Evolutionary conservation across 2,113 vertebrate species (phyloP).

Genomic region (Orthonyx spaldingii): DNA sequence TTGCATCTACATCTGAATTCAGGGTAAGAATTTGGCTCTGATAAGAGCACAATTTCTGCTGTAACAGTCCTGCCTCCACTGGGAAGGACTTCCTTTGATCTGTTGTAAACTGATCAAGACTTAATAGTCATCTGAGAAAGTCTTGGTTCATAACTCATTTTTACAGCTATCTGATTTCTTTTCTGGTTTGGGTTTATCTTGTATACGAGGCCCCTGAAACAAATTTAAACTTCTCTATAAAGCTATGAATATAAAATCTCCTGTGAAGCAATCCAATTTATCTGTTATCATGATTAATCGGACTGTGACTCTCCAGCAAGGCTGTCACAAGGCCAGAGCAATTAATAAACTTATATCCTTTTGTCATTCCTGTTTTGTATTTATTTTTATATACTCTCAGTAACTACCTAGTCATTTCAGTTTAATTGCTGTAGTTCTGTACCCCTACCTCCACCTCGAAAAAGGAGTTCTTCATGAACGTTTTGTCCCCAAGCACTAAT

Average conservation of each 20-base stretch:
- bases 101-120: conserved; percentile 24
- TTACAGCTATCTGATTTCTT: conserved; percentile 23
- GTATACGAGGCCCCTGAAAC: not conserved
- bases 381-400: not conserved
- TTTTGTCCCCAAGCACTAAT: conserved; percentile 36
- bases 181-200: conserved; percentile 5
- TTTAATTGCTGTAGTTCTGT: not conserved
- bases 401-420: not conserved
- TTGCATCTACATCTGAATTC: not conserved
- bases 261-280: not conserved
- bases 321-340: not conserved
- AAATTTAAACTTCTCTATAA: conserved; percentile 2
- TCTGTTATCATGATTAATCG: not conserved
- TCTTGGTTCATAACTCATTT: conserved; percentile 18
- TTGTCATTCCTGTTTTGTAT: not conserved
- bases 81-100: conserved; percentile 26
- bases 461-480: not conserved
- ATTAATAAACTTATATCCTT: conserved; percentile 16
- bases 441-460: not conserved
- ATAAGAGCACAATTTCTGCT: not conserved
- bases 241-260: not conserved
- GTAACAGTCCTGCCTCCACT: not conserved
- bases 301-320: not conserved
- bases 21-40: not conserved
- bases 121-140: conserved; percentile 9